phyloP scores from a whole-genome alignment of 2,888 invertebrate species.

The Dione juno region DNA sequence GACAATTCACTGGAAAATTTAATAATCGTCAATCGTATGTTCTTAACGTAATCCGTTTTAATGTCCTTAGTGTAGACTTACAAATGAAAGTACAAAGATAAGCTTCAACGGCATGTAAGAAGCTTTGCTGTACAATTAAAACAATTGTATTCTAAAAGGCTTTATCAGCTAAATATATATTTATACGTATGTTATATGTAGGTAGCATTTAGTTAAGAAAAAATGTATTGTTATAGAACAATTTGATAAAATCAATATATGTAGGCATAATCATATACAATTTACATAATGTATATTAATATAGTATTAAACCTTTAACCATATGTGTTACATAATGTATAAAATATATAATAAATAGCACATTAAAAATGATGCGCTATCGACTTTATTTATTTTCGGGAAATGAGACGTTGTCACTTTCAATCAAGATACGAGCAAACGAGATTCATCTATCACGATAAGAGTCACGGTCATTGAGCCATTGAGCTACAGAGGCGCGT shows the following conservation, averaged over 20 bases:
- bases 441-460: slow-evolving; percentile 43
- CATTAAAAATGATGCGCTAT: not conserved
- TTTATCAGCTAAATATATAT: too few species aligned
- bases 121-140: not conserved
- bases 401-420: slow-evolving; percentile 48
- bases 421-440: slow-evolving; percentile 44
- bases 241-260: too few species aligned
- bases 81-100: slow-evolving; percentile 19
- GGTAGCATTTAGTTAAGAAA: too few species aligned
- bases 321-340: too few species aligned
- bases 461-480: slow-evolving; percentile 38
- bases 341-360: not conserved
- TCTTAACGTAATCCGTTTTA: slow-evolving; percentile 30
- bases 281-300: too few species aligned
- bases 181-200: too few species aligned
- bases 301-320: too few species aligned
- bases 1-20: slow-evolving; percentile 64
- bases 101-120: slow-evolving; percentile 8
- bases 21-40: slow-evolving; percentile 50
- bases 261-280: too few species aligned
- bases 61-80: slow-evolving; percentile 24
- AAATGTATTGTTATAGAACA: too few species aligned
- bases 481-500: slow-evolving; percentile 16
- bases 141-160: not conserved
- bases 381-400: slow-evolving; percentile 33